phyloP scores from a whole-genome alignment of 2,113 vertebrate species.

The Cavia porcellus region DNA sequence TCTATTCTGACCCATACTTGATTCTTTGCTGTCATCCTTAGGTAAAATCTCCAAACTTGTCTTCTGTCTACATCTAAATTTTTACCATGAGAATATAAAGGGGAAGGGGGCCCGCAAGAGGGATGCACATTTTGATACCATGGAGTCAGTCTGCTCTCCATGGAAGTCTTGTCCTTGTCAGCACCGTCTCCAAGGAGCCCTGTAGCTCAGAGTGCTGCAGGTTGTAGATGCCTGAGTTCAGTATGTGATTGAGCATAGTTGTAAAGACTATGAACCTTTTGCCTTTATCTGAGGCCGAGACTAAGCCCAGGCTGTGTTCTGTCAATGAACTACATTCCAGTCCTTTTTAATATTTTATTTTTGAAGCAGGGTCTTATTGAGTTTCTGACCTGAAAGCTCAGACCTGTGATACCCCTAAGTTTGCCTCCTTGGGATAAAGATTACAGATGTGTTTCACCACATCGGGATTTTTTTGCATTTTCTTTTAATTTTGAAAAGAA shows the following conservation, averaged over 20 bases:
- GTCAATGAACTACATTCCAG: not conserved
- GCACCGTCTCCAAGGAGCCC: not conserved
- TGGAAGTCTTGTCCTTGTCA: not conserved
- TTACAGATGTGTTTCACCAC: not conserved
- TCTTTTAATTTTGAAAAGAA: not conserved
- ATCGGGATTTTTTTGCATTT: not conserved
- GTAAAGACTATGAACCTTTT: not conserved
- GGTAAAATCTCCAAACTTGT: not conserved
- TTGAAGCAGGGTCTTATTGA: not conserved
- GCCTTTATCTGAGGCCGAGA: not conserved
- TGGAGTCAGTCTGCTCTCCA: not conserved
- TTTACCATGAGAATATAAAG: too few relatives aligned
- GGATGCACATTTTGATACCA: not conserved
- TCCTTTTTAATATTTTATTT: not conserved
- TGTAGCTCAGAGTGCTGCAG: not conserved
- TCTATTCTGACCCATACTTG: not conserved
- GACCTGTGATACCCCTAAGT: not conserved
- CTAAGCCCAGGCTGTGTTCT: not conserved
- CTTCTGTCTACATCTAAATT: too few relatives aligned
- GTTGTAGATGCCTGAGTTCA: not conserved
- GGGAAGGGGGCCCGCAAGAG: too few relatives aligned
- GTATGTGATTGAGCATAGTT: not conserved
- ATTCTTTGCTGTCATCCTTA: not conserved
- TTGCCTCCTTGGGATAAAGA: not conserved
- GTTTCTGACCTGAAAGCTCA: not conserved